Evolutionary conservation across 2,888 invertebrate species (phyloP), one percentile per base, ranked within the genome.

Genomic region (Acrobeloides nanus): DNA sequence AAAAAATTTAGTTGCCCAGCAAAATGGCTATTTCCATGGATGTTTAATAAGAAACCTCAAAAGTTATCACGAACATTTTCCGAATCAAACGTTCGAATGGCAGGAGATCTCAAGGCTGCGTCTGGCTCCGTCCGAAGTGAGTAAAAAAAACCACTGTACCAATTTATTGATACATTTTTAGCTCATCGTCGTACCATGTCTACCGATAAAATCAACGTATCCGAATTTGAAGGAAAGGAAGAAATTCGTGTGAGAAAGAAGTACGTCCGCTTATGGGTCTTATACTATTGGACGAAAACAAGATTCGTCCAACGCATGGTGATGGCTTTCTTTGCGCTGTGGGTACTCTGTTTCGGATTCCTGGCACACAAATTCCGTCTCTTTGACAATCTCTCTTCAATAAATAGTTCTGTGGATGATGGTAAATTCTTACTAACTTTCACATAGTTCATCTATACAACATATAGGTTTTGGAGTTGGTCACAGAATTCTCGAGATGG

Each of bases 221-320:
- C 8, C 15, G 32, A 20, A 45, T n/a, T n/a, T n/a, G n/a, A n/a
- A n/a, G n/a, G n/a, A n/a, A n/a, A n/a, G n/a, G n/a, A n/a, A n/a
- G n/a, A 7, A 33, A 39, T 35, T 33, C 8, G 15, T 39, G 26
- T n/a, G 15, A 5, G 39, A 39, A 29, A 29, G 31, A 8, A 29
- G 8, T 39, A 48, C 2, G 35, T 43, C 43, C 61, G 68, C 2
- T 53, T 68, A 24, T 49, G 57, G 5, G 44, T 68, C 1, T 42
- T 68, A 41, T 65, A 62, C 32, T 67, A 63, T 40, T 63, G 66
- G 46, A 64, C 68, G 6, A 38, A 66, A n/a, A 68, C 66, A 1
- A 29, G 68, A 18, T 61, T 68, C 27, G 55, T 64, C 42, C 68
- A 68, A 20, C 46, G 56, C n/a, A 15, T 57, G 4, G 26, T 57